Evolutionary conservation across 2,113 vertebrate genomes (phyloP).

Genomic region (Daubentonia madagascariensis): DNA sequence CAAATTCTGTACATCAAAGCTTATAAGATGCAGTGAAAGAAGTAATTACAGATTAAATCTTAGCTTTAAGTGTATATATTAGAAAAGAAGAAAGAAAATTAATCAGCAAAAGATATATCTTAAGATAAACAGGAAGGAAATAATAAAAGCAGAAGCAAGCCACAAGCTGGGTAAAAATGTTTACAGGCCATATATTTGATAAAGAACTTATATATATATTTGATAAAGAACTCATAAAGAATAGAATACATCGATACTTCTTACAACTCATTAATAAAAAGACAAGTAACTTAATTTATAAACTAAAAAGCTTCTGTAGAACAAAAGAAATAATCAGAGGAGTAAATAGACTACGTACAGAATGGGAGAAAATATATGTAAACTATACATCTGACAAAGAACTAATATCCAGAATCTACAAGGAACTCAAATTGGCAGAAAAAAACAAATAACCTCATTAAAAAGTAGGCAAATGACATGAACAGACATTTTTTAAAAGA

Average conservation of each 20-base stretch:
- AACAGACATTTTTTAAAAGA: too few relatives aligned
- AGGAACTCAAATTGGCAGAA: too few relatives aligned
- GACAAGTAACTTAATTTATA: not conserved
- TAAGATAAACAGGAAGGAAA: not conserved
- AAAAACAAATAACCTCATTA: too few relatives aligned
- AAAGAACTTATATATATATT: too few relatives aligned
- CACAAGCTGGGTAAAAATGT: not conserved
- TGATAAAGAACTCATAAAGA: too few relatives aligned
- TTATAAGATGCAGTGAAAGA: not conserved
- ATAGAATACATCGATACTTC: not conserved
- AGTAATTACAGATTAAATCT: not conserved
- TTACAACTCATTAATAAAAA: not conserved
- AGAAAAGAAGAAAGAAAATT: not conserved
- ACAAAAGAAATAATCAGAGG: too few relatives aligned
- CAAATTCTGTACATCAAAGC: not conserved
- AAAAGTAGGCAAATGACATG: too few relatives aligned
- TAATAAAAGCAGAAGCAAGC: not conserved
- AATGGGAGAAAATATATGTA: too few relatives aligned
- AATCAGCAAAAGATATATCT: not conserved
- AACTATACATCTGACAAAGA: too few relatives aligned
- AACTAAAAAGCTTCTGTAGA: too few relatives aligned
- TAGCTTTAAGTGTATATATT: not conserved
- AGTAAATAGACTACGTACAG: too few relatives aligned
- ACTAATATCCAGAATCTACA: too few relatives aligned
- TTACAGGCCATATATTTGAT: not conserved